phyloP scores from a whole-genome alignment of 2,888 invertebrate species.

The Caenorhabditis sp. region DNA sequence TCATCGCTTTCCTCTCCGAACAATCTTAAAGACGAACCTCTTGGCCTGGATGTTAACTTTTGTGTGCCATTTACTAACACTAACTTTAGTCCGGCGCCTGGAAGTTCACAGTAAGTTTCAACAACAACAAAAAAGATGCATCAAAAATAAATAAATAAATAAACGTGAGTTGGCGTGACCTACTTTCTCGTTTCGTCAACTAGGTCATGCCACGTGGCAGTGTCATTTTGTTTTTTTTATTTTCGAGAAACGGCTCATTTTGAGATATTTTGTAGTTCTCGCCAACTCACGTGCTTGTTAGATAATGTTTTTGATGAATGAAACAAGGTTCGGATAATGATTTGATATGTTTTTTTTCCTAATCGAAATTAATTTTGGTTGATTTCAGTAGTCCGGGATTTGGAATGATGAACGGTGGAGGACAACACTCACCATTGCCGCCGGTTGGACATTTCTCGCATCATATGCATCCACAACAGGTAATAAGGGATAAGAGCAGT shows the following conservation, averaged over 20 bases:
- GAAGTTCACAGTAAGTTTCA: constrained; percentile 44
- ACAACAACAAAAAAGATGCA: constrained; percentile 13
- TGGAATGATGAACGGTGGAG: constrained; percentile 34
- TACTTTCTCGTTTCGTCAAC: background rate
- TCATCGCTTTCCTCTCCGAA: constrained; percentile 53
- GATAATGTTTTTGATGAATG: background rate
- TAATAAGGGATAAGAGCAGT: background rate
- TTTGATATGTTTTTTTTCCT: background rate
- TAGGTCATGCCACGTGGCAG: background rate
- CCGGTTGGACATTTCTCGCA: constrained; percentile 49
- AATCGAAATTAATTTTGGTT: background rate
- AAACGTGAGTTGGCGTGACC: background rate
- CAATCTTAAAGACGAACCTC: constrained; percentile 50
- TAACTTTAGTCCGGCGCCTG: constrained; percentile 44
- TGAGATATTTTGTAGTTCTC: background rate
- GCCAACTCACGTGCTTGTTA: background rate
- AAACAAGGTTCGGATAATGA: background rate
- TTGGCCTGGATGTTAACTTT: constrained; percentile 46
- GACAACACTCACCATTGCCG: constrained; percentile 44
- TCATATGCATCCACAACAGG: constrained; percentile 27
- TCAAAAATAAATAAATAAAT: background rate
- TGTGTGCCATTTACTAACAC: constrained; percentile 29
- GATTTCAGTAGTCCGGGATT: constrained; percentile 25
- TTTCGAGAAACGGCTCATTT: background rate
- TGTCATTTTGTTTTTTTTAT: background rate